Evolutionary conservation across 2,888 invertebrate genomes (phyloP).

Genomic region (Plagiodera versicolora): DNA sequence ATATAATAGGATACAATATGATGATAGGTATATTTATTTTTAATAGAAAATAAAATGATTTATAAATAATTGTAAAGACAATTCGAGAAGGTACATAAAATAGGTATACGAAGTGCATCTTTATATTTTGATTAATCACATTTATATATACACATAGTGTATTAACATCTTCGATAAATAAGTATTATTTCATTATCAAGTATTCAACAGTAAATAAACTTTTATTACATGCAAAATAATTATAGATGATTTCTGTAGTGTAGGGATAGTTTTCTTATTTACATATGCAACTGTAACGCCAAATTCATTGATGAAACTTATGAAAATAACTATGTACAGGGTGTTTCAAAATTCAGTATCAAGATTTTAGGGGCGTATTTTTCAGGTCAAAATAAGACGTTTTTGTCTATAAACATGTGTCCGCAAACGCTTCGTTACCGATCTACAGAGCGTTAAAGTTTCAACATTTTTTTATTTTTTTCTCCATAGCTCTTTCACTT

Average conservation of each 20-base stretch:
- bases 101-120: slow-evolving; percentile 2
- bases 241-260: background rate
- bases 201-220: slow-evolving; percentile 6
- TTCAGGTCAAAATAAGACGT: too few relatives aligned
- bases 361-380: too few relatives aligned
- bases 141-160: slow-evolving; percentile 14
- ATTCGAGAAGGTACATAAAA: background rate
- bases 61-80: background rate
- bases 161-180: slow-evolving; percentile 2
- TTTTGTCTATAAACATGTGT: too few relatives aligned
- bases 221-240: background rate
- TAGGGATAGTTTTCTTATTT: slow-evolving; percentile 6
- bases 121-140: slow-evolving; percentile 4
- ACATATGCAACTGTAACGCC: background rate
- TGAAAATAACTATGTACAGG: too few relatives aligned
- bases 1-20: slow-evolving; percentile 6
- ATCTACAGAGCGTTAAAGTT: too few relatives aligned
- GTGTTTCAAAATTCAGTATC: too few relatives aligned
- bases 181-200: slow-evolving; percentile 5
- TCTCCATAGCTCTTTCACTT: too few relatives aligned
- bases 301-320: too few relatives aligned
- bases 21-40: background rate
- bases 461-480: too few relatives aligned
- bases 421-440: too few relatives aligned
- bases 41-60: background rate